Evolutionary conservation across 1,140 invertebrate genomes (phyloP), one percentile per base, ranked within the genome.

Genomic region (Lasioglossum albipes): DNA sequence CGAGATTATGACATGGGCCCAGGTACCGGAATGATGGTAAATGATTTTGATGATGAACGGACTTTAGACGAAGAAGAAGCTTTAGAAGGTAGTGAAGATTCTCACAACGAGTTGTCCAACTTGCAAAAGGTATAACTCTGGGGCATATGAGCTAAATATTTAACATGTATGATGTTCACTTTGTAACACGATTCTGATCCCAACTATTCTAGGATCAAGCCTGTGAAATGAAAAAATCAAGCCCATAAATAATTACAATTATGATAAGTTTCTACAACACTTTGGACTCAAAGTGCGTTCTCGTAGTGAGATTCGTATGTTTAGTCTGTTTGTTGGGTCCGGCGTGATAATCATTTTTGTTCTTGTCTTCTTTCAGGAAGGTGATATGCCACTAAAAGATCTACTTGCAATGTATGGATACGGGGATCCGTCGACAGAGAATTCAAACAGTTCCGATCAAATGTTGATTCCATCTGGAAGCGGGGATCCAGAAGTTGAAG

Each of bases 41-140:
- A 99, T 95, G 98, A 99, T 93, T 99, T 98, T 94, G 98, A 99
- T 94, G 98, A 99, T 94, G 98, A 99, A 92, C 95, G 97, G 90
- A 99, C 98, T 66, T 91, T 99, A 89, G 98, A 99, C 91, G 98
- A 99, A 94, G 98, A 99, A 95, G 98, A 99, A 95, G 97, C 97
- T 52, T 94, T 99, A 91, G 97, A 97, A 90, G 96, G 96, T 83
- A 95, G 96, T 86, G 97, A 97, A 93, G 97, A 97, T 92, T 96
- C 97, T 54, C 95, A 96, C 87, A 97, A 97, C 89, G 98, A 99
- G 94, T 94, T 99, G 66, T 96, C 96, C 84, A 97, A 97, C 91
- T 94, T 99, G 68, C 96, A 97, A 91, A 96, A 96, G 91, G 97
- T 98, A 93, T 78, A 82, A 80, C 31, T 49, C 45, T 45, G 49